These are phyloP conservation scores for Triplophysa tibetana DNA, from an alignment of 2,113 vertebrate genomes.

Conservation along the genomic window DNA sequence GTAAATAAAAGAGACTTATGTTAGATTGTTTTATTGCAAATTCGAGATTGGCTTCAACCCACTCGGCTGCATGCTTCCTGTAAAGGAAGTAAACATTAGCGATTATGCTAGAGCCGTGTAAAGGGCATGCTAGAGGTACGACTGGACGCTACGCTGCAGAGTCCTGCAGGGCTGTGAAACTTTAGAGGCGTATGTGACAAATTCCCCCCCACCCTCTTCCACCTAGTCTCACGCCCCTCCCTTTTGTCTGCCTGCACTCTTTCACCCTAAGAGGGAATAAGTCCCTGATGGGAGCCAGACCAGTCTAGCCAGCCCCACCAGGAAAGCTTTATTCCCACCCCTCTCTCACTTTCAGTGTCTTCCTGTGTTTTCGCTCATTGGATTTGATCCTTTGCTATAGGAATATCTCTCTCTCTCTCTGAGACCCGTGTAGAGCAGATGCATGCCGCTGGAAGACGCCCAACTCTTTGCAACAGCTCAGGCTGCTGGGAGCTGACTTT, in stretches of 20 bases:
- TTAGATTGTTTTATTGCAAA: too few relatives aligned
- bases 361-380: constrained; percentile 1
- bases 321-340: constrained; percentile 74
- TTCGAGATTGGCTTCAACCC: too few relatives aligned
- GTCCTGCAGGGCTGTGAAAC: constrained; percentile 52
- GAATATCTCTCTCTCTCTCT: background rate
- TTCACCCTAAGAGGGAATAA: constrained; percentile 51
- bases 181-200: constrained; percentile 49
- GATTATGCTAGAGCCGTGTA: too few relatives aligned
- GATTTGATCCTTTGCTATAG: background rate
- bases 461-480: constrained; percentile 75
- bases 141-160: background rate
- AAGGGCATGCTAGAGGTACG: too few relatives aligned
- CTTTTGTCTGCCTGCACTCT: constrained; percentile 27
- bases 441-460: constrained; percentile 79
- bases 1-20: background rate
- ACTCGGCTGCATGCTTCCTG: too few relatives aligned
- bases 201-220: constrained; percentile 32
- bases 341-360: constrained; percentile 62
- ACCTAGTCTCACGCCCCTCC: constrained; percentile 9
- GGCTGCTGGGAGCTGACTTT: constrained; percentile 48
- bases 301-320: constrained; percentile 64
- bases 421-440: constrained; percentile 78
- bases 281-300: constrained; percentile 51
- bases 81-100: too few relatives aligned